Evolutionary conservation across 2,113 vertebrate genomes (phyloP).

Genomic region (Gallinago media): DNA sequence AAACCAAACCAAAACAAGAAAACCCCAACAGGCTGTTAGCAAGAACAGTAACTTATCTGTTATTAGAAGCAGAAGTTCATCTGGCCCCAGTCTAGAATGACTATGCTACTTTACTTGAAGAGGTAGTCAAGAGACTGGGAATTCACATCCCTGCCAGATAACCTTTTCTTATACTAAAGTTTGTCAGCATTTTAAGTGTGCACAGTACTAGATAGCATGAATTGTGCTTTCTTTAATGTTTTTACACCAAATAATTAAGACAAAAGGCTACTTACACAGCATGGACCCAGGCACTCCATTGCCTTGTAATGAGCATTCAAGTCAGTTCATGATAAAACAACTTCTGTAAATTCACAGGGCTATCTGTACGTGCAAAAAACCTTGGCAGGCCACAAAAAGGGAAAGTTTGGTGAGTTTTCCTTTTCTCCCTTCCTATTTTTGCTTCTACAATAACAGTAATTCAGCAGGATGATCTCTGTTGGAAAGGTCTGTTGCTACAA

Average conservation of each 20-base stretch:
- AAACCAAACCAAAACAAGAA: background rate
- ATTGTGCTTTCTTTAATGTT: background rate
- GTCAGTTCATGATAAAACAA: background rate
- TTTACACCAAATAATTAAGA: background rate
- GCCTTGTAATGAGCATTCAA: background rate
- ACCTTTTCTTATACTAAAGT: background rate
- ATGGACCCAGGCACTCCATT: background rate
- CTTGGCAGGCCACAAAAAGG: background rate
- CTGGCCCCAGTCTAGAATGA: background rate
- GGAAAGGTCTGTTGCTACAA: background rate
- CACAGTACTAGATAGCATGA: background rate
- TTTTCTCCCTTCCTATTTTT: background rate
- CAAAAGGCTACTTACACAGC: slow-evolving; percentile 2
- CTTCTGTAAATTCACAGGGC: background rate
- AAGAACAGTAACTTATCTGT: background rate
- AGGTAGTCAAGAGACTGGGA: background rate
- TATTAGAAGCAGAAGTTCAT: background rate
- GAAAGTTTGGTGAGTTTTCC: background rate
- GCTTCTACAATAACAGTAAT: background rate
- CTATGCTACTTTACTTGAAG: background rate
- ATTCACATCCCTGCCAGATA: background rate
- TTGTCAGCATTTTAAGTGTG: background rate
- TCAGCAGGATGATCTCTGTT: background rate
- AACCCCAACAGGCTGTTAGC: background rate
- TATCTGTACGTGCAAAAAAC: background rate